These are phyloP conservation scores for Myzus persicae DNA, from an alignment of 1,140 invertebrate genomes.

Conservation along the genomic window DNA sequence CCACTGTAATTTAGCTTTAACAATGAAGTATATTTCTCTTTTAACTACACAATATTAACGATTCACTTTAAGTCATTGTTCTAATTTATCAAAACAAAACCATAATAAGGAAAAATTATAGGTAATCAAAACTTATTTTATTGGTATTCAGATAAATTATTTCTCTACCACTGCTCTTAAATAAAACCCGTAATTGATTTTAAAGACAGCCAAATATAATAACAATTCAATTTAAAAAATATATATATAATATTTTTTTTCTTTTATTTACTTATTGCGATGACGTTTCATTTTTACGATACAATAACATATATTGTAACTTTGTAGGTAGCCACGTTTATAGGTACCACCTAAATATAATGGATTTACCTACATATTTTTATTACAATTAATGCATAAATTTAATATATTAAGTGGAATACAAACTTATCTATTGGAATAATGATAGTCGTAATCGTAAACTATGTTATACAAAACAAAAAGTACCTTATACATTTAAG, in stretches of 20 bases:
- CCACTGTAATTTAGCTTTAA: constrained; percentile 3
- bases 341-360: too few species aligned
- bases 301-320: too few species aligned
- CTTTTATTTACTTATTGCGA: too few species aligned
- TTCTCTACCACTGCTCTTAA: not conserved
- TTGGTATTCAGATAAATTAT: not conserved
- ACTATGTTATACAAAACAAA: not conserved
- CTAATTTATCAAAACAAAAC: constrained; percentile 31
- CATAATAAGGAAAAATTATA: not conserved
- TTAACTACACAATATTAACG: not conserved
- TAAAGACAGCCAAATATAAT: not conserved
- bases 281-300: too few species aligned
- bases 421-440: not conserved
- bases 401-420: not conserved
- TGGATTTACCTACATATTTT: not conserved
- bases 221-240: not conserved
- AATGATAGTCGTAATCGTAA: too few species aligned
- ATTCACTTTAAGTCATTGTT: not conserved
- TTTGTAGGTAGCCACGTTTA: too few species aligned
- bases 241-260: too few species aligned
- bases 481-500: too few species aligned
- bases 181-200: not conserved
- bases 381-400: not conserved
- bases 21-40: not conserved
- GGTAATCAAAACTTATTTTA: not conserved